A percentile compares a stretch with the other conserved stretches of the same genome.
Conservation (phyloP, 2,113 vertebrate species). For the Pycnonotus jocosus region DNA sequence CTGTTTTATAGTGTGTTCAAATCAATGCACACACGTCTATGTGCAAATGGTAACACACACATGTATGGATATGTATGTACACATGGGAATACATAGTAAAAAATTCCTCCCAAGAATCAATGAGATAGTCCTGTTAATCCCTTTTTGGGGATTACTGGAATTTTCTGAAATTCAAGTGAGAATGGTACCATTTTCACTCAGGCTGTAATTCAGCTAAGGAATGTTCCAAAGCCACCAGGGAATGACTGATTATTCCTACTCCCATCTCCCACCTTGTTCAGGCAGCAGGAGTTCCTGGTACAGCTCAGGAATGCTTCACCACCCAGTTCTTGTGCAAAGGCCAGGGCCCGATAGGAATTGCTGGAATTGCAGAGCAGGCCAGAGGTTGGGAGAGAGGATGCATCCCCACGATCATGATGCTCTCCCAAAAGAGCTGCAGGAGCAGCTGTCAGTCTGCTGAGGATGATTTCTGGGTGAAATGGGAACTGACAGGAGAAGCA, state of each 20-base stretch:
- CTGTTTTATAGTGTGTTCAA: background rate
- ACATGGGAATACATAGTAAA: background rate
- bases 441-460: background rate
- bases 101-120: no score
- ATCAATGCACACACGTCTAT: background rate
- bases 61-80: background rate
- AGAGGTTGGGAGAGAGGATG: background rate
- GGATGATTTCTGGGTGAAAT: background rate
- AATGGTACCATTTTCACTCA: background rate
- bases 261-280: background rate
- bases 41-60: background rate
- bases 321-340: background rate
- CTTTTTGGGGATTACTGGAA: background rate
- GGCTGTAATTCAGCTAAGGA: background rate
- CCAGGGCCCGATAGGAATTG: background rate
- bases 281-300: background rate
- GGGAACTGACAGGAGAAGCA: background rate
- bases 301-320: background rate
- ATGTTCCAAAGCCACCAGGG: background rate
- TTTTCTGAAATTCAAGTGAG: background rate
- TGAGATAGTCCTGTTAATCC: background rate
- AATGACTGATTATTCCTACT: background rate
- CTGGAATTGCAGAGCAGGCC: background rate
- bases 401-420: fast-evolving
- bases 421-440: background rate